These are phyloP conservation scores for Drosophila pallidifrons DNA, from an alignment of 1,140 invertebrate genomes.

Conservation along the genomic window DNA sequence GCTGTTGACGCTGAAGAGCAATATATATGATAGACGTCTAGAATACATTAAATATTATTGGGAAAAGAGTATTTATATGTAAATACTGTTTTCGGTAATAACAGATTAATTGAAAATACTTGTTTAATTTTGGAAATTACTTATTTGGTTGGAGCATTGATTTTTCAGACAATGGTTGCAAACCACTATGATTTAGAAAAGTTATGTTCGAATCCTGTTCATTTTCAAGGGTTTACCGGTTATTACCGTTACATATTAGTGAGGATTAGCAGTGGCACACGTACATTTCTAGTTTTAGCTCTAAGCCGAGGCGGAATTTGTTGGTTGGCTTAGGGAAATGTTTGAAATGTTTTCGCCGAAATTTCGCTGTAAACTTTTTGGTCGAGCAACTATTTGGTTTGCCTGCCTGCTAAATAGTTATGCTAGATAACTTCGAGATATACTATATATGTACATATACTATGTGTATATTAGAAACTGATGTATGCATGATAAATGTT, in stretches of 20 bases:
- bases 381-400: slow-evolving; percentile 4
- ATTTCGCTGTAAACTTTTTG: background rate
- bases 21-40: too few species aligned
- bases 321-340: background rate
- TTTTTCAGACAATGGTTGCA: too few species aligned
- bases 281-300: background rate
- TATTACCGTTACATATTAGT: background rate
- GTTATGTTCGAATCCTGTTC: background rate
- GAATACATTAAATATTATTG: too few species aligned
- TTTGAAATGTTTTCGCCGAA: background rate
- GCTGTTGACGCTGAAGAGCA: too few species aligned
- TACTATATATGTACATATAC: background rate
- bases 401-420: slow-evolving; percentile 2
- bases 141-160: too few species aligned
- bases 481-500: slow-evolving; percentile 34
- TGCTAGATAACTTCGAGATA: background rate
- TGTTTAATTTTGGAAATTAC: too few species aligned
- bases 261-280: background rate
- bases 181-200: background rate
- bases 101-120: too few species aligned
- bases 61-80: too few species aligned
- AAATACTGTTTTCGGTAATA: too few species aligned
- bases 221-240: background rate
- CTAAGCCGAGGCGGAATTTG: background rate
- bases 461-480: slow-evolving; percentile 1